Evolutionary conservation across 2,797 vertebrate species (phyloP).

Genomic region (Odontamblyopus lacepedii): DNA sequence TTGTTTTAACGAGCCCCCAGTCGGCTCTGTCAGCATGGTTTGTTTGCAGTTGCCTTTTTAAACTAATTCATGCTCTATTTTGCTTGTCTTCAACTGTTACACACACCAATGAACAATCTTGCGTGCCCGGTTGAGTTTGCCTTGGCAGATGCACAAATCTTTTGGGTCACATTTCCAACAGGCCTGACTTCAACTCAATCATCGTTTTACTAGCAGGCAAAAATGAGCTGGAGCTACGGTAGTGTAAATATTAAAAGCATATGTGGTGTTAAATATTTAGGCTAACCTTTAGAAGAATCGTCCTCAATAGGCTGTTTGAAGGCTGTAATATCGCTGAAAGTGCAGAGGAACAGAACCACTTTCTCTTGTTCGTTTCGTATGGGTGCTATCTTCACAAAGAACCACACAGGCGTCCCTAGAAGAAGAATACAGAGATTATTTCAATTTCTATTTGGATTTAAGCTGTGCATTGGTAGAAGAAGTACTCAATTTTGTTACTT

Average conservation of each 20-base stretch:
- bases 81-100: constrained; percentile 23
- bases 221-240: neutral
- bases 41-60: constrained; percentile 5
- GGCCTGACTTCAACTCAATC: neutral
- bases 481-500: too few species aligned
- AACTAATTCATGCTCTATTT: constrained; percentile 26
- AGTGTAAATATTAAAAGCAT: constrained; percentile 5
- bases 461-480: too few species aligned
- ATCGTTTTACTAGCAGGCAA: constrained; percentile 10
- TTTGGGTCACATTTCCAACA: constrained; percentile 15
- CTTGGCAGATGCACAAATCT: constrained; percentile 34
- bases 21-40: neutral
- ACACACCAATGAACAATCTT: constrained; percentile 15
- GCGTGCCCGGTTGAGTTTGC: constrained; percentile 20
- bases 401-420: constrained; percentile 97
- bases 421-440: constrained; percentile 2
- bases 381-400: constrained; percentile 98
- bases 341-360: constrained; percentile 97
- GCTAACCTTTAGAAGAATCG: constrained; percentile 93
- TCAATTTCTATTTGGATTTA: too few species aligned
- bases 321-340: constrained; percentile 97
- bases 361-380: constrained; percentile 98
- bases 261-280: constrained; percentile 4
- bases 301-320: constrained; percentile 99
- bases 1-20: constrained; percentile 4